Conservation (phyloP, 2,797 vertebrate genomes). For the Erithacus rubecula region DNA sequence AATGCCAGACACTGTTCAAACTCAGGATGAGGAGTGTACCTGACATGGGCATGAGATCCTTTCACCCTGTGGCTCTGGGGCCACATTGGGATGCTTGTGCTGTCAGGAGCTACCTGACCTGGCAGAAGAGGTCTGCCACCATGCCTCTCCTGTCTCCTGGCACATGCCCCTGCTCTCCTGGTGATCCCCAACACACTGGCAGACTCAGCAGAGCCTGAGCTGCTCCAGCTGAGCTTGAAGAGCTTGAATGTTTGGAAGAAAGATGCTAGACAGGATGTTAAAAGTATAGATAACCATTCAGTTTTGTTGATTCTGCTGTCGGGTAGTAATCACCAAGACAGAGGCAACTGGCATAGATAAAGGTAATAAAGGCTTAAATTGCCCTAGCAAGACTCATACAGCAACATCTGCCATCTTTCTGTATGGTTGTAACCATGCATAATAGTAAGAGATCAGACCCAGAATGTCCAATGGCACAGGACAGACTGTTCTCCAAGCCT, state of each 20-base stretch:
- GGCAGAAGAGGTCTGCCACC: neutral
- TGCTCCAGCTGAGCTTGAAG: neutral
- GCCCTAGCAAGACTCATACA: neutral
- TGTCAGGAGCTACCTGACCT: neutral
- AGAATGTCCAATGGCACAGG: neutral
- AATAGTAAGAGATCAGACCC: neutral
- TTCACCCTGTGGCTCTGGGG: fast-evolving
- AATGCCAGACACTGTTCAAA: fast-evolving
- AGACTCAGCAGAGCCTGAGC: neutral
- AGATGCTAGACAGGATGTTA: neutral
- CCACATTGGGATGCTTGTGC: fast-evolving
- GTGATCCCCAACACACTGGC: neutral
- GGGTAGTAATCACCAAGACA: neutral
- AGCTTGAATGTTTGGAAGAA: neutral
- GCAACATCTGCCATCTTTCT: neutral
- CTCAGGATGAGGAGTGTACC: fast-evolving
- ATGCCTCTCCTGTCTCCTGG: neutral
- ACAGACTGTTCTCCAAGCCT: neutral
- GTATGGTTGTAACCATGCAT: neutral
- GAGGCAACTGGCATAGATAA: neutral
- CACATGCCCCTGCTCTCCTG: fast-evolving
- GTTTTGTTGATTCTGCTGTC: neutral
- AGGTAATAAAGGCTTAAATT: neutral
- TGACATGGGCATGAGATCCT: fast-evolving
- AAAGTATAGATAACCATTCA: neutral